Percentiles rank a stretch among this genome's conserved stretches.
phyloP scores from a whole-genome alignment of 1,140 invertebrate genomes.

The Drosophila serrata region DNA sequence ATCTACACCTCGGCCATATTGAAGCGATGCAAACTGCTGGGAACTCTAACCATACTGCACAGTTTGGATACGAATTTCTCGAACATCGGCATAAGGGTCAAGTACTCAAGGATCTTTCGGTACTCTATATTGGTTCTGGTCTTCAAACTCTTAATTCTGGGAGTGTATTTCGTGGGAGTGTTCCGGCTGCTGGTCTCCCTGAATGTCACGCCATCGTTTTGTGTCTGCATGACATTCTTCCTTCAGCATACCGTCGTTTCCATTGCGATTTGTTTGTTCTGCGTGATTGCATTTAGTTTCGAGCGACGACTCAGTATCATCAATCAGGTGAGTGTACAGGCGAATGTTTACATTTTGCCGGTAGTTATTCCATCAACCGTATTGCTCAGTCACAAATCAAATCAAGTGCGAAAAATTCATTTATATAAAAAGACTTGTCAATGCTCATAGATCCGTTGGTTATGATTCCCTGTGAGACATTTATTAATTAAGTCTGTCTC shows the following conservation, averaged over 20 bases:
- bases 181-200: constrained; percentile 68
- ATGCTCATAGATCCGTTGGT: neutral
- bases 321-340: constrained; percentile 66
- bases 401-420: constrained; percentile 53
- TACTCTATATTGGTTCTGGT: constrained; percentile 67
- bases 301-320: constrained; percentile 70
- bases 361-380: too few species aligned
- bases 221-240: constrained; percentile 77
- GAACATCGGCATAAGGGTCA: constrained; percentile 61
- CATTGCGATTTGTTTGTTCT: constrained; percentile 76
- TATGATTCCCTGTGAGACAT: constrained; percentile 24
- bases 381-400: constrained; percentile 23
- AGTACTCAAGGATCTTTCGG: constrained; percentile 71
- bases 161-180: constrained; percentile 72
- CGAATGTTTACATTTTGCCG: constrained; percentile 50
- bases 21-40: constrained; percentile 62
- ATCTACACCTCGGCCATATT: constrained; percentile 69
- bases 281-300: constrained; percentile 77
- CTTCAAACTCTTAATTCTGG: constrained; percentile 69
- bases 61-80: constrained; percentile 68
- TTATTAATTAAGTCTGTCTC: constrained; percentile 35
- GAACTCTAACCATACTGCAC: constrained; percentile 61
- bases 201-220: constrained; percentile 71
- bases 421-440: constrained; percentile 48
- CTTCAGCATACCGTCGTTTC: constrained; percentile 76